Base-by-base conservation (phyloP, 1,140 invertebrate genomes). In the Dendrolimus punctatus region DNA sequence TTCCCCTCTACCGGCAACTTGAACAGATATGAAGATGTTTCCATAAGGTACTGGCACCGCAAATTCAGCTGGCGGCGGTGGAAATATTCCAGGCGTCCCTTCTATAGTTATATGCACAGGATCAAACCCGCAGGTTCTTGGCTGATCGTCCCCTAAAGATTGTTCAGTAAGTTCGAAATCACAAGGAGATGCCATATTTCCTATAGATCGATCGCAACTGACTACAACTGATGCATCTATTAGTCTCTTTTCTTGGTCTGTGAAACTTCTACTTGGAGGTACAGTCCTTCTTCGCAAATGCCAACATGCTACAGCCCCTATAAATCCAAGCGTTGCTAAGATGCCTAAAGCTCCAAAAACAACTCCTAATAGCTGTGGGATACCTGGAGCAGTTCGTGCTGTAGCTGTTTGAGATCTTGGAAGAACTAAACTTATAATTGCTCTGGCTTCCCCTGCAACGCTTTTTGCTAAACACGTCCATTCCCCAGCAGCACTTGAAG, bases 171-270 rank as follows among this genome's bases (percentile, higher is more conserved):
- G 70, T 66, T 92, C 89, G 61, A 90, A 87, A 82, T 92, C 87
- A 80, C 91, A 89, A 67, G 87, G 88, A 76, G 83, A 87, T 70
- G 89, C 68, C 88, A 73, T 87, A 67, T 72, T 82, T 60, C 75
- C 76, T 50, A 88, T 83, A 37, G 89, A 86, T 5, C 94, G 89
- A 57, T 93, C 92, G 4, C 93, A 93, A 52, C 90, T 91, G 0
- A 93, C 94, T 4, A 93, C 93, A 9, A 95, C 93, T 8, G 87
- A 88, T 9, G 93, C 90, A 68, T 95, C 94, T 39, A 95, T 87
- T 5, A 95, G 80, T 61, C 94, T 93, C 78, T 95, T 96, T 67
- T 95, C 94, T 79, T 95, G 94, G 53, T 96, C 94, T 10, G 91
- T 94, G 71, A 94, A 95, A 73, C 93, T 95, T 40, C 92, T 89